phyloP scores from a whole-genome alignment of 2,888 invertebrate genomes.

The Sycophila texana region DNA sequence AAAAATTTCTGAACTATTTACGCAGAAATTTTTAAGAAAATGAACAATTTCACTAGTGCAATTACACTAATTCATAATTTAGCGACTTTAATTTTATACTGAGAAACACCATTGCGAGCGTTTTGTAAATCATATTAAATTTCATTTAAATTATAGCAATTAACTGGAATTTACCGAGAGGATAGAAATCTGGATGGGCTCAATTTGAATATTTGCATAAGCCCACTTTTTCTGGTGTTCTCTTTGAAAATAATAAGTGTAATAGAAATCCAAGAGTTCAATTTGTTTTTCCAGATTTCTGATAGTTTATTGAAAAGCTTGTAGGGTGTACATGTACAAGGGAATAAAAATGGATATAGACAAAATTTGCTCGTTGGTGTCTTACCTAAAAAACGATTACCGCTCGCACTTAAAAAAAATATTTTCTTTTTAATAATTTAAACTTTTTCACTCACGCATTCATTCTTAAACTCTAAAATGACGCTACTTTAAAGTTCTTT shows the following conservation, averaged over 20 bases:
- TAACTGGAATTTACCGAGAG: slow-evolving; percentile 63
- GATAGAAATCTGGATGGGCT: slow-evolving; percentile 70
- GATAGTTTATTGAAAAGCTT: slow-evolving; percentile 72
- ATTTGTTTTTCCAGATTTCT: slow-evolving; percentile 71
- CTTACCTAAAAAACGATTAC: slow-evolving; percentile 69
- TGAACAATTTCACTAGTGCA: too few species aligned
- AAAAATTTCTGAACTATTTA: too few species aligned
- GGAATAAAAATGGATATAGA: slow-evolving; percentile 70
- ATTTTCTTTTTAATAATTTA: slow-evolving; percentile 38
- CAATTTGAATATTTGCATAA: slow-evolving; percentile 44
- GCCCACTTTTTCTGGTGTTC: slow-evolving; percentile 37
- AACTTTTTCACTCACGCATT: slow-evolving; percentile 57
- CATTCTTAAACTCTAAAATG: slow-evolving; percentile 52
- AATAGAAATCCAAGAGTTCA: slow-evolving; percentile 71
- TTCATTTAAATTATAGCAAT: neutral
- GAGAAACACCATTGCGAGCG: slow-evolving; percentile 60
- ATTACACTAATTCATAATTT: too few species aligned
- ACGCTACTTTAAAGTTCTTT: slow-evolving; percentile 53
- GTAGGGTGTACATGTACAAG: slow-evolving; percentile 73
- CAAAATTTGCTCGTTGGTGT: slow-evolving; percentile 67
- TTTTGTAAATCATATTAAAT: neutral
- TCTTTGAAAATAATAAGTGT: slow-evolving; percentile 60
- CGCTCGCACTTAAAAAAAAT: slow-evolving; percentile 61
- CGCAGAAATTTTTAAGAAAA: too few species aligned
- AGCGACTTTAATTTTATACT: neutral